phyloP scores from a whole-genome alignment of 92 coral and sea anemone genomes.

The Heliopora coerulea region DNA sequence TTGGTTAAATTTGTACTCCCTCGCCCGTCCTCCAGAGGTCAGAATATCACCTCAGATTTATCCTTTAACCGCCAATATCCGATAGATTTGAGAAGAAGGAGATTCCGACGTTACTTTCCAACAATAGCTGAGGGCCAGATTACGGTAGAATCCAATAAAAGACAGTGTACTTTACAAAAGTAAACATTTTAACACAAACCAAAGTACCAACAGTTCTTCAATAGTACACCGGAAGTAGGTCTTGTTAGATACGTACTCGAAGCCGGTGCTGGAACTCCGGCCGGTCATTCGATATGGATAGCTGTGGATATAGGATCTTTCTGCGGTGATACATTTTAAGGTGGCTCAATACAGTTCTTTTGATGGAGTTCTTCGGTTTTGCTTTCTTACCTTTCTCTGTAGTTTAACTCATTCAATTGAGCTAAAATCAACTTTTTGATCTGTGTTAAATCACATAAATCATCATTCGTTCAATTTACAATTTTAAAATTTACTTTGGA shows the following conservation, averaged over 20 bases:
- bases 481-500: too few relatives aligned
- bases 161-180: constrained; percentile 1
- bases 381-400: too few relatives aligned
- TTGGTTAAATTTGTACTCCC: background rate
- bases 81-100: background rate
- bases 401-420: too few relatives aligned
- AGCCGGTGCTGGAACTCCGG: background rate
- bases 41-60: background rate
- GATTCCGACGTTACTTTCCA: background rate
- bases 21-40: background rate
- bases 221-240: constrained; percentile 23
- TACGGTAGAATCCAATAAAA: constrained; percentile 24
- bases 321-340: too few relatives aligned
- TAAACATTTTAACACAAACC: constrained; percentile 16
- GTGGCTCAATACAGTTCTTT: too few relatives aligned
- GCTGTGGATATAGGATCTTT: too few relatives aligned
- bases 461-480: too few relatives aligned
- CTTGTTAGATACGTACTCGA: constrained; percentile 26
- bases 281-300: too few relatives aligned
- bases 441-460: too few relatives aligned
- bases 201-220: constrained; percentile 10
- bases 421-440: too few relatives aligned
- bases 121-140: background rate
- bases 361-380: too few relatives aligned
- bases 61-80: background rate